phyloP scores from a whole-genome alignment of 2,797 vertebrate genomes.

The Cyprinodon diabolis region DNA sequence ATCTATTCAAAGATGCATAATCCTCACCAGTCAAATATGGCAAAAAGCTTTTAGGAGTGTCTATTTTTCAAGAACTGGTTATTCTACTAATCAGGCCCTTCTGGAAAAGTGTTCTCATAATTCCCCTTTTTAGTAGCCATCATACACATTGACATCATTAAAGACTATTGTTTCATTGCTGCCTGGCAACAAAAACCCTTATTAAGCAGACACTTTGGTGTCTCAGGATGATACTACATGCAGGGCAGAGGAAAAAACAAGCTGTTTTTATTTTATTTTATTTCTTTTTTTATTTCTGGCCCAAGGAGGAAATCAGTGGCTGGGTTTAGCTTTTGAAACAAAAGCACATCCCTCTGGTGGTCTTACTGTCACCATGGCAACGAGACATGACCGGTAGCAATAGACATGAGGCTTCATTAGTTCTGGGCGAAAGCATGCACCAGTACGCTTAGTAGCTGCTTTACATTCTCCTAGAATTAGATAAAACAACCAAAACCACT shows the following conservation, averaged over 20 bases:
- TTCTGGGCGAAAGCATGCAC: conserved; percentile 30
- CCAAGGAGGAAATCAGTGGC: conserved; percentile 16
- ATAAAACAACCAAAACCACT: conserved; percentile 38
- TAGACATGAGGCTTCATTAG: conserved; percentile 52
- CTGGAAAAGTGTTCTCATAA: background rate
- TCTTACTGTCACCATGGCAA: conserved; percentile 54
- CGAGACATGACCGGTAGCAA: conserved; percentile 33
- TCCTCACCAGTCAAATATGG: background rate
- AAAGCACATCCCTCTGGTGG: conserved; percentile 33
- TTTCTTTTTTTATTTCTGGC: conserved; percentile 3
- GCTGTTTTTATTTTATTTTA: conserved; percentile 14
- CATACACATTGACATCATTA: conserved; percentile 1
- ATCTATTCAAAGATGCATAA: background rate
- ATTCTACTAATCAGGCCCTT: conserved; percentile 3
- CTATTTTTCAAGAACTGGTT: background rate
- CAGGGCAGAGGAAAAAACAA: conserved; percentile 5
- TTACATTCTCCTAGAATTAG: conserved; percentile 19
- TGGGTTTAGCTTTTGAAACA: conserved; percentile 32
- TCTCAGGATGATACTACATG: background rate
- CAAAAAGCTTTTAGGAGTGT: conserved; percentile 4
- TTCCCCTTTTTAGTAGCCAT: conserved; percentile 2
- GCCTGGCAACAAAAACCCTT: conserved; percentile 19
- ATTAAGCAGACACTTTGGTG: conserved; percentile 18
- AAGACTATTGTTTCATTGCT: conserved; percentile 14
- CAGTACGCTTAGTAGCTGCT: conserved; percentile 15